Evolutionary conservation across 2,888 invertebrate species (phyloP).

Genomic region (Serripes groenlandicus): DNA sequence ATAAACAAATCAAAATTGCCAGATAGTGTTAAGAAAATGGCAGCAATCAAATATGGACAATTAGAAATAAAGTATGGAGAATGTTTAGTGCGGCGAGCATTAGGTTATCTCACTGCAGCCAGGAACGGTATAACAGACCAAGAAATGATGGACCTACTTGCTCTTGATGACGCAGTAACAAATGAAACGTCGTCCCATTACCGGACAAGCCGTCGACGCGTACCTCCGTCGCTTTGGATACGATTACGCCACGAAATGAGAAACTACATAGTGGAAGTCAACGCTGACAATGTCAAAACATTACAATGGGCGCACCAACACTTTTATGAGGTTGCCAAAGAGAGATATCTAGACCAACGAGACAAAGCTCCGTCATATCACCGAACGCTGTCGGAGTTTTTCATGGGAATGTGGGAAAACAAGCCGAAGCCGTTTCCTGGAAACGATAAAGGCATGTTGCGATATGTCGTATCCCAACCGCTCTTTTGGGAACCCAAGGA

Average conservation of each 20-base stretch:
- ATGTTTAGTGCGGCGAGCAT: slow-evolving; percentile 86
- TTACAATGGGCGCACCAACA: slow-evolving; percentile 90
- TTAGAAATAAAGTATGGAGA: slow-evolving; percentile 84
- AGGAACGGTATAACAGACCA: slow-evolving; percentile 93
- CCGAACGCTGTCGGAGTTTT: slow-evolving; percentile 84
- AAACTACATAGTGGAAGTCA: slow-evolving; percentile 73
- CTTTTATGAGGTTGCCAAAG: slow-evolving; percentile 89
- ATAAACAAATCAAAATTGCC: slow-evolving; percentile 74
- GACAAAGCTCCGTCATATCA: slow-evolving; percentile 85
- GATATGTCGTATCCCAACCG: slow-evolving; percentile 77
- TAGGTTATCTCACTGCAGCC: slow-evolving; percentile 92
- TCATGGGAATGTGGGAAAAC: slow-evolving; percentile 82
- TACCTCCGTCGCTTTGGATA: slow-evolving; percentile 81
- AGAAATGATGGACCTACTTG: slow-evolving; percentile 90
- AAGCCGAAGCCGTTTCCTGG: slow-evolving; percentile 78
- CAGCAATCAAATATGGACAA: slow-evolving; percentile 77
- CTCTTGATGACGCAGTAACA: slow-evolving; percentile 84
- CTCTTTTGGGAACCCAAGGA: slow-evolving; percentile 74
- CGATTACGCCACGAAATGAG: slow-evolving; percentile 77
- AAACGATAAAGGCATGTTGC: slow-evolving; percentile 72
- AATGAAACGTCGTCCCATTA: slow-evolving; percentile 71
- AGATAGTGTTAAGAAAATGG: slow-evolving; percentile 77
- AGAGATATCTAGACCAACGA: slow-evolving; percentile 88
- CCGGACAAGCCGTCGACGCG: slow-evolving; percentile 75
- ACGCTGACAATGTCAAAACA: slow-evolving; percentile 77